Base-by-base conservation (phyloP, 2,888 invertebrate species). In the Pherbina coryleti region DNA sequence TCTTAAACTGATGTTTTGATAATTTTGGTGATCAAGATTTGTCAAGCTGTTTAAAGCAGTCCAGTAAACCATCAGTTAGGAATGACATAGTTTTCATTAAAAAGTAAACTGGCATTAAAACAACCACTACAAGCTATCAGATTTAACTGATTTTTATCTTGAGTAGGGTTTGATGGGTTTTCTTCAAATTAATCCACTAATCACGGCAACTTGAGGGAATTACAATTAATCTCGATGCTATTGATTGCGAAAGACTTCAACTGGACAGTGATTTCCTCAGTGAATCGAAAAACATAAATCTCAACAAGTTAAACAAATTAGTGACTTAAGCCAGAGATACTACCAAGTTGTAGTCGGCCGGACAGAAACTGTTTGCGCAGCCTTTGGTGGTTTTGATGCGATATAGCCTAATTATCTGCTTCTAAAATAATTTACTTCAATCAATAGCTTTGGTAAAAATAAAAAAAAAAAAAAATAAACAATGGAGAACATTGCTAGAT, bases 81-180 rank as follows among this genome's bases (percentile, higher is more conserved):
- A 2, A 11, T 44, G 44, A 3, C 44, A 44, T 44, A 44, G 44
- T 11, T 44, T 44, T 44, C 14, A 19, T 55, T 22, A 55, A 55
- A 55, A 55, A 8, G 19, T 22, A 55, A 55, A n/a, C n/a, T 55
- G 55, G 22, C 7, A 19, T 55, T 19, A 55, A 55, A 55, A 11
- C 11, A 44, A 44, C 11, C 44, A 11, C 44, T 11, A 44, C 44
- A 22, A 60, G 14, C 19, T 55, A 44, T 57, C n/a, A 11, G 44
- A 11, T 22, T 53, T 22, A 1, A 22, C 11, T 78, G 82, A 82
- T 82, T 78, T 76, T 60, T 79, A 86, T 86, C 87, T 87, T 87
- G 86, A 86, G 83, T 82, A 84, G 87, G 86, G 86, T 86, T 81
- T 84, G 87, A 87, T 84, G 84, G 85, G 84, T 83, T 87, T 86